These are phyloP conservation scores for Phrynosoma platyrhinos DNA, from an alignment of 2,113 vertebrate species.

Conservation along the genomic window DNA sequence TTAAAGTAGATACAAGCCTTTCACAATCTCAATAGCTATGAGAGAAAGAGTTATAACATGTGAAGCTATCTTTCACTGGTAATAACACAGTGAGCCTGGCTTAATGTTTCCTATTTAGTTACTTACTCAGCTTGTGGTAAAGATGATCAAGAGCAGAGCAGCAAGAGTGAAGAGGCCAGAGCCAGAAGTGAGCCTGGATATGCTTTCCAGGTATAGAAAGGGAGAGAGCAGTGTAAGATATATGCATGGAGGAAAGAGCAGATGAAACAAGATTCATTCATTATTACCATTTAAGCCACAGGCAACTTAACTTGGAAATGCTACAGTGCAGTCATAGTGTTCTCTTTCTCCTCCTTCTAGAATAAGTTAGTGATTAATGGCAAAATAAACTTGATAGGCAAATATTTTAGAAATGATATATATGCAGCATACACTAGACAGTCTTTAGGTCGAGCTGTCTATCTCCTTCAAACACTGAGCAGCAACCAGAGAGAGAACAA, in stretches of 20 bases:
- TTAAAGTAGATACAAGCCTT: neutral
- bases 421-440: neutral
- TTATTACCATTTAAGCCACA: neutral
- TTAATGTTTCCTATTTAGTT: neutral
- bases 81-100: too few species aligned
- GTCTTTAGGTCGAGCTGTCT: neutral
- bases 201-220: neutral
- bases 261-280: neutral
- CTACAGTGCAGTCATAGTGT: neutral
- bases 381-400: neutral
- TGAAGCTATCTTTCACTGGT: too few species aligned
- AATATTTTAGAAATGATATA: neutral
- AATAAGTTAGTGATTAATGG: neutral
- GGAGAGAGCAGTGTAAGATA: neutral
- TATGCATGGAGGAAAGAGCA: neutral
- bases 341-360: neutral
- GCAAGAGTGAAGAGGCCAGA: neutral
- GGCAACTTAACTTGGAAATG: neutral
- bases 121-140: neutral
- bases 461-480: neutral
- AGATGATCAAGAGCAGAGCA: neutral
- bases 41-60: neutral
- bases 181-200: neutral
- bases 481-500: neutral
- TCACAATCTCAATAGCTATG: neutral